Base-by-base conservation (phyloP, 1,140 invertebrate species). In the Drosophila lowei region DNA sequence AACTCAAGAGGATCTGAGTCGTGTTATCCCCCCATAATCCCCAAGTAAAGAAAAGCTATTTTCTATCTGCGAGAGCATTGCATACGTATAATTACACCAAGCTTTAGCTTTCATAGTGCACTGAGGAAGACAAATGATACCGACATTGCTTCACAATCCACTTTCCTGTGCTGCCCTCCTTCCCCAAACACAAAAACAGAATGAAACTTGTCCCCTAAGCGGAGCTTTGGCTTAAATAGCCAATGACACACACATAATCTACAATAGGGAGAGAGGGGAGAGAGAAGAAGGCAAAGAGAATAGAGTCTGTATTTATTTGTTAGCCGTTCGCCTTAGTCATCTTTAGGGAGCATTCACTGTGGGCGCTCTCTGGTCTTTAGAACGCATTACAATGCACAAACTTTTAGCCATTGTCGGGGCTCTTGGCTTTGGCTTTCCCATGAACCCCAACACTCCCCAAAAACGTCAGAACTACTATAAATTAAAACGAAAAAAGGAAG, bases 341-440 rank as follows among this genome's bases (percentile, higher is more conserved):
- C 62, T 65, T 76, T 85, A 44, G 65, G 55, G 49, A 59, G 61
- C 58, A 43, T 56, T 79, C 71, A 80, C 63, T 85, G 79, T 79
- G 55, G 52, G 54, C 50, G 44, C 44, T 61, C 9, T 34, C 34
- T 38, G 34, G 34, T 16, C 46, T 42, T 54, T 18, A 52, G 55
- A 56, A 66, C 70, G 48, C 63, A 76, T 81, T 74, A 84, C 80
- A 72, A 80, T 85, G 80, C 81, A 73, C 49, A 80, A 84, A 50
- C 72, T 83, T 63, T 63, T 46, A 30, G 52, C 15, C 63, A 50
- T 48, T 60, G 58, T 67, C 41, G 43, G 25, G 48, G 47, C 64
- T 67, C 23, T 66, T 21, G 28, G 28, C 28, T 63, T 43, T 63
- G 48, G 53, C 70, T 67, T 66, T 21, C 41, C 53, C 77, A 70